phyloP scores from a whole-genome alignment of 2,113 vertebrate genomes.

The Pleuronectes platessa region DNA sequence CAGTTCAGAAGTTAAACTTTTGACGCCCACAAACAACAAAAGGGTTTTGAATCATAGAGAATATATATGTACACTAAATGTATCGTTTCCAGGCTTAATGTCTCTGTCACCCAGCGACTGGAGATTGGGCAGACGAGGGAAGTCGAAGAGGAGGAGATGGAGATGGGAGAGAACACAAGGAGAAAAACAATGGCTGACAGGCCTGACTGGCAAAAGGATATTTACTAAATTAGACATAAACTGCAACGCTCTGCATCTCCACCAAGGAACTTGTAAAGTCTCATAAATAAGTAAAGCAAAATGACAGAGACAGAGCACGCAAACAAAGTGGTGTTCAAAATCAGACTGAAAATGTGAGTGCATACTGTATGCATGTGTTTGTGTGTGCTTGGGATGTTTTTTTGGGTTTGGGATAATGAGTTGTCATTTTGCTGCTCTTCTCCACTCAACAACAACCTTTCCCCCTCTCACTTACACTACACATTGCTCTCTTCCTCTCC shows the following conservation, averaged over 20 bases:
- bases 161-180: slow-evolving; percentile 20
- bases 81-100: slow-evolving; percentile 23
- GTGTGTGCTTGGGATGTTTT: slow-evolving; percentile 56
- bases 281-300: slow-evolving; percentile 83
- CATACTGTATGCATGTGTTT: slow-evolving; percentile 40
- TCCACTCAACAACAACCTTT: slow-evolving; percentile 68
- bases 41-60: slow-evolving; percentile 66
- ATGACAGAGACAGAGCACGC: slow-evolving; percentile 70
- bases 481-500: slow-evolving; percentile 49
- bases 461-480: slow-evolving; percentile 45
- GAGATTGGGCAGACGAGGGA: slow-evolving; percentile 22
- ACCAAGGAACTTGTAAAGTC: slow-evolving; percentile 78
- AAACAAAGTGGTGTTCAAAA: slow-evolving; percentile 74
- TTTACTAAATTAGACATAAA: slow-evolving; percentile 87
- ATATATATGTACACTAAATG: slow-evolving; percentile 14
- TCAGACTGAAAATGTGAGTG: slow-evolving; percentile 51
- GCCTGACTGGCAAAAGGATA: slow-evolving; percentile 81
- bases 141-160: not conserved
- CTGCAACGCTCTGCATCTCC: slow-evolving; percentile 80
- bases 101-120: slow-evolving; percentile 41
- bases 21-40: slow-evolving; percentile 56
- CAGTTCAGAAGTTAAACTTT: slow-evolving; percentile 65
- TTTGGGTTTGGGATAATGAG: slow-evolving; percentile 80
- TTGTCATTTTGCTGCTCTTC: slow-evolving; percentile 68
- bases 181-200: slow-evolving; percentile 79